These are phyloP conservation scores for Idaea straminata DNA, from an alignment of 2,888 invertebrate species.

Conservation along the genomic window DNA sequence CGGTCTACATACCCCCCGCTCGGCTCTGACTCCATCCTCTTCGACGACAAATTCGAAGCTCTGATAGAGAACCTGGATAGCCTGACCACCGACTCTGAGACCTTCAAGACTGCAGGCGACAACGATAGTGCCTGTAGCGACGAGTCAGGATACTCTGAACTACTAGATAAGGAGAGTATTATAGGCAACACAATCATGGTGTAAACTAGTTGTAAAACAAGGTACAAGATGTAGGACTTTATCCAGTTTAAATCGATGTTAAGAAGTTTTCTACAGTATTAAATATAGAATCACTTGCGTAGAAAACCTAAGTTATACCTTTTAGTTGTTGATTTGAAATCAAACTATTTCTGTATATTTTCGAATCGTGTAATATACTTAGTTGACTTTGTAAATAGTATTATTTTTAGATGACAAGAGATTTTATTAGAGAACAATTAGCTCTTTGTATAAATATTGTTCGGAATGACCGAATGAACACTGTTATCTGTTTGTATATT, in stretches of 20 bases:
- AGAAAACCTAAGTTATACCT: conserved; percentile 31
- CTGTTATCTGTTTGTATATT: conserved; percentile 31
- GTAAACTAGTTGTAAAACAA: conserved; percentile 51
- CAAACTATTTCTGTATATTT: not conserved
- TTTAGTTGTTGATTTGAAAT: not conserved
- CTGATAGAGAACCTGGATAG: conserved; percentile 68
- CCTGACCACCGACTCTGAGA: conserved; percentile 69
- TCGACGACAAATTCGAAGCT: conserved; percentile 66
- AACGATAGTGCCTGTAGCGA: conserved; percentile 92
- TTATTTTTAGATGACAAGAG: conserved; percentile 36
- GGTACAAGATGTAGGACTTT: conserved; percentile 51
- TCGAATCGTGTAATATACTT: not conserved
- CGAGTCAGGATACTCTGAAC: conserved; percentile 94
- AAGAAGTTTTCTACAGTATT: conserved; percentile 7
- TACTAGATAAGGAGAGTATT: conserved; percentile 79
- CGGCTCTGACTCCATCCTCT: conserved; percentile 51
- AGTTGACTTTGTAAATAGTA: conserved; percentile 57
- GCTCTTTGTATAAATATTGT: conserved; percentile 25
- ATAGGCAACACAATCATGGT: conserved; percentile 77
- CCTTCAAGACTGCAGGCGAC: conserved; percentile 78
- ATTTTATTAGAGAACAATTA: conserved; percentile 42
- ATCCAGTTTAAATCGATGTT: conserved; percentile 37
- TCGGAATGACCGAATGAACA: conserved; percentile 33
- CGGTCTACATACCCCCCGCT: conserved; percentile 72
- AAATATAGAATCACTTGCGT: not conserved